These are phyloP conservation scores for Zygaena filipendulae DNA, from an alignment of 2,888 invertebrate genomes.

Conservation along the genomic window DNA sequence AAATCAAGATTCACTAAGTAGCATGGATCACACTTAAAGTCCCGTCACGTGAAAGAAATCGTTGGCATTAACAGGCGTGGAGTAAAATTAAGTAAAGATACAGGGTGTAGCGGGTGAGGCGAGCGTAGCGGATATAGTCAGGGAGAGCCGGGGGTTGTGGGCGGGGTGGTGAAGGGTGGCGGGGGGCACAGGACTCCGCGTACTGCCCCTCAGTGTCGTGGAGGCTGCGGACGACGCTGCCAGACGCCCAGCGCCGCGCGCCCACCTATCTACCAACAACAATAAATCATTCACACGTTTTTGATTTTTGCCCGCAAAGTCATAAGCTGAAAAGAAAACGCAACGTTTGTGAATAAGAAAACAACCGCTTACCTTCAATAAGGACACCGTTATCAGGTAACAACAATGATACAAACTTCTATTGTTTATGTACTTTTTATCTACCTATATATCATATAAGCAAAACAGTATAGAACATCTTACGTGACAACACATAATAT, in stretches of 20 bases:
- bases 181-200: constrained; percentile 17
- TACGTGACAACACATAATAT: too few species aligned
- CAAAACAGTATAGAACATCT: too few species aligned
- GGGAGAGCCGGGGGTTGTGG: constrained; percentile 23
- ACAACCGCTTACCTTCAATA: too few species aligned
- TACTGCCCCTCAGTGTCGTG: constrained; percentile 63
- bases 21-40: too few species aligned
- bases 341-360: too few species aligned
- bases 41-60: constrained; percentile 39
- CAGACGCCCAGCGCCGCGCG: constrained; percentile 42
- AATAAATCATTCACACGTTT: constrained; percentile 11
- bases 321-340: neutral
- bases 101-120: constrained; percentile 29
- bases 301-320: neutral
- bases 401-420: too few species aligned
- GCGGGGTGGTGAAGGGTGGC: constrained; percentile 21
- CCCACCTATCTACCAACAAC: constrained; percentile 16
- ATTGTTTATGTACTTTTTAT: too few species aligned
- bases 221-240: constrained; percentile 57
- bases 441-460: too few species aligned
- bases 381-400: too few species aligned
- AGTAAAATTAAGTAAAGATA: constrained; percentile 56
- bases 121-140: constrained; percentile 26
- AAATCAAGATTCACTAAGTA: too few species aligned
- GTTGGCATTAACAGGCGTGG: constrained; percentile 42